Base-by-base conservation (phyloP, 2,113 vertebrate genomes). In the Puntigrus tetrazona region DNA sequence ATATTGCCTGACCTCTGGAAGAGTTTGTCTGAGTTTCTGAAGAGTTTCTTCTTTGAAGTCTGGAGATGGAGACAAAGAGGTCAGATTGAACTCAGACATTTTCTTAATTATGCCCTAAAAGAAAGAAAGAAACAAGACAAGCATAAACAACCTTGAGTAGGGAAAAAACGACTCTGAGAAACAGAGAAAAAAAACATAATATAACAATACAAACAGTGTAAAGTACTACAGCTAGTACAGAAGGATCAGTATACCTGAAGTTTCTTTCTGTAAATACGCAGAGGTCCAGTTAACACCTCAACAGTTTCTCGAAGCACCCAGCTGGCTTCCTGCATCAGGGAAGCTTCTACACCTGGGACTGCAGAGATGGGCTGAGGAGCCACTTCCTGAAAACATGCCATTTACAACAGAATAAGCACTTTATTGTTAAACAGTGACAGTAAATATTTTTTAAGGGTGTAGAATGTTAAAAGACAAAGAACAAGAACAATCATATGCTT, bases 181-280 rank as follows among this genome's bases (percentile, higher is more conserved):
- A 70, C 7, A 29, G 29, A n/a, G 3, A 52, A 77, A 16, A 8
- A n/a, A 36, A 45, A 43, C 11, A 41, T 2, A 9, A 41, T 27
- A 59, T 41, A 57, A 27, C n/a, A 61, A 5, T 50, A 36, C 3
- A 1, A 43, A 34, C 31, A 52, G 13, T 27, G 25, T 65, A 43
- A 45, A 75, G 52, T 9, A 29, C 11, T 67, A n/a, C 5, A 38
- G 36, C 16, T 11, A 34, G 13, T 8, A 31, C 29, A 22, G 38
- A 47, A 13, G n/a, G 27, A 9, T 43, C 45, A 52, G 7, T 4
- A 45, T 87, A 94, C 94, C 92, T 94, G 92, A 81, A 91, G 59
- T 86, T 89, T 88, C 78, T 92, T 89, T 85, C 91, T 85, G 3
- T 70, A 88, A 18, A 86, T 84, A 74, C 89, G 90, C 78, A 92